These are phyloP conservation scores for Griposia aprilina DNA, from an alignment of 2,888 invertebrate species.

Conservation along the genomic window DNA sequence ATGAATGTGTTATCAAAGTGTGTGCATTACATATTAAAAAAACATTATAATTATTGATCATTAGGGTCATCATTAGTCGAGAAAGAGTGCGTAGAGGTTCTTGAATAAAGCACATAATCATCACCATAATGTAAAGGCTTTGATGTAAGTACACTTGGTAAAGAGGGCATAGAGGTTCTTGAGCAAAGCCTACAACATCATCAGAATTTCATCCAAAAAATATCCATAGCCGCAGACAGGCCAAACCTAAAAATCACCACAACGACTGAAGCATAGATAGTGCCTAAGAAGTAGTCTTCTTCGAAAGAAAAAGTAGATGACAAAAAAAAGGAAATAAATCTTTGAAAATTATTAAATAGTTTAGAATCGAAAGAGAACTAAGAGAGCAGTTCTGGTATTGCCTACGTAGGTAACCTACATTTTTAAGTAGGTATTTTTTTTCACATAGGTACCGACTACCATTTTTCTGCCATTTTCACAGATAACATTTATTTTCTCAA, in stretches of 20 bases:
- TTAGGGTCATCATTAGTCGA: too few relatives aligned
- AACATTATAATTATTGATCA: too few relatives aligned
- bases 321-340: neutral
- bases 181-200: neutral
- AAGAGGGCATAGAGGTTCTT: too few relatives aligned
- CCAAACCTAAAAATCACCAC: neutral
- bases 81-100: too few relatives aligned
- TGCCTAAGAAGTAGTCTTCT: neutral
- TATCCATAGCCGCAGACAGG: neutral
- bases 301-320: neutral
- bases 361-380: neutral
- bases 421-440: neutral
- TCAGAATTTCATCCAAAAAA: neutral
- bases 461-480: neutral
- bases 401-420: neutral
- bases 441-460: too few relatives aligned
- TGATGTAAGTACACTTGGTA: neutral
- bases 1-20: too few relatives aligned
- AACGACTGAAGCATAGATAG: too few relatives aligned
- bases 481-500: neutral
- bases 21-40: too few relatives aligned
- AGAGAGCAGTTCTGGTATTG: too few relatives aligned
- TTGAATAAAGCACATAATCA: too few relatives aligned
- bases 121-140: too few relatives aligned
- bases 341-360: neutral